Base-by-base conservation (phyloP, 2,797 vertebrate genomes). In the Setipinna tenuifilis region DNA sequence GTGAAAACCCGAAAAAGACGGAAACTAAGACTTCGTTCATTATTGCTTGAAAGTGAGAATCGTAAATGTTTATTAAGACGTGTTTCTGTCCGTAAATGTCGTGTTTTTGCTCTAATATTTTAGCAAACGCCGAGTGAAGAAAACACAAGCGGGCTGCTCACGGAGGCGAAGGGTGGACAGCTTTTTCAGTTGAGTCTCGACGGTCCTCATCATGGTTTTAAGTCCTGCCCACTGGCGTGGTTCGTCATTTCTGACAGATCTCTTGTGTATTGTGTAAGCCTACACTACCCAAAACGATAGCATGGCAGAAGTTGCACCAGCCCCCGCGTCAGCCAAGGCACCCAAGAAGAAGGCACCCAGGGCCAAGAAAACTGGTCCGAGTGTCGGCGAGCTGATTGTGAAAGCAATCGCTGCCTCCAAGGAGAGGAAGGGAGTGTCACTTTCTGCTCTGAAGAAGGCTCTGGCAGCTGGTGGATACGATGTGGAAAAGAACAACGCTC, bases 401-500 rank as follows among this genome's bases (percentile, higher is more conserved):
- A 54, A 54, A 14, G 50, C 50, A 14, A 54, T 54, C 7, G 50
- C 50, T 10, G 50, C 50, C 7, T 54, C 50, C 50, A 54, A 54
- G 50, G 50, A 54, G 50, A 54, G 50, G 7, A 54, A 54, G 50
- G 50, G 50, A 14, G 50, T 54, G 50, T 54, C 50, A 3, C 50
- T 54, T 14, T 9, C 50, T 10, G 50, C 50, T 14, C 50, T 54
- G 50, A 54, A 54, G 7, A 54, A 54, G 7, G 50, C 50, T 10
- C 50, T 54, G 50, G 50, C 65, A 11, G 23, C 65, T 0, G 65
- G 25, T 0, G 65, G 65, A 31, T 71, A 71, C 28, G 65, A 71
- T 71, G 65, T 71, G 25, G 65, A 71, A 5, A 71, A 71, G 28
- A 71, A 71, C 25, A 71, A 71, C 12, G 65, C 65, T 31, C 65